Conservation (phyloP, 2,888 invertebrate species). For the Seira ritae region DNA sequence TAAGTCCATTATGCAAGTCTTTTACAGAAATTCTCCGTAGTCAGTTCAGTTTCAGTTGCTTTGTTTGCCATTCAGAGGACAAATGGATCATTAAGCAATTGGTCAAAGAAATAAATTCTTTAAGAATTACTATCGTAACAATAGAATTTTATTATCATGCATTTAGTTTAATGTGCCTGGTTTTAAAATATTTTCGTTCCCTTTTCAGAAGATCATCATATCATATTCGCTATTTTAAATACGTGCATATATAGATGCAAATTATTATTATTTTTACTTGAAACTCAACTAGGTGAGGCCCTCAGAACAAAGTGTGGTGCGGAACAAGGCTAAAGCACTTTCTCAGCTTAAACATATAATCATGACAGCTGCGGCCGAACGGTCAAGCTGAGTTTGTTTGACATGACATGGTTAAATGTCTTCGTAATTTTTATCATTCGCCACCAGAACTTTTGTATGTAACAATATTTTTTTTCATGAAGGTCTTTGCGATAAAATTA, state of each 20-base stretch:
- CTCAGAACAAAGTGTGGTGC: too few species aligned
- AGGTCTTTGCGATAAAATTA: too few species aligned
- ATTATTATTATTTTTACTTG: neutral
- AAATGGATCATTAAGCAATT: constrained; percentile 13
- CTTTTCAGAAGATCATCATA: neutral
- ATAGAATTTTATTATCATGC: constrained; percentile 16
- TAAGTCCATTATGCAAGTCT: constrained; percentile 1
- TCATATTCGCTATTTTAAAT: neutral
- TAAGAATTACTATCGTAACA: neutral
- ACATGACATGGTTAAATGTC: too few species aligned
- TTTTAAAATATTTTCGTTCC: neutral
- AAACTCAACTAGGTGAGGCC: too few species aligned
- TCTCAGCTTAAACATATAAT: too few species aligned
- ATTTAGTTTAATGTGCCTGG: neutral
- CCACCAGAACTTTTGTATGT: too few species aligned
- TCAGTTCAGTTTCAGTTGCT: too few species aligned
- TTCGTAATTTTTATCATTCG: too few species aligned
- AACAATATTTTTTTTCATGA: too few species aligned
- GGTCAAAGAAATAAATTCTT: constrained; percentile 11
- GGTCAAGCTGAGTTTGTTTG: too few species aligned
- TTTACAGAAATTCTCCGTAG: neutral
- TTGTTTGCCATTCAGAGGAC: constrained; percentile 13
- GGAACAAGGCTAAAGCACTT: too few species aligned
- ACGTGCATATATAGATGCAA: neutral
- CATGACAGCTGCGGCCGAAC: too few species aligned